Base-by-base conservation (phyloP, 2,888 invertebrate genomes). In the Leptogaster cylindrica region DNA sequence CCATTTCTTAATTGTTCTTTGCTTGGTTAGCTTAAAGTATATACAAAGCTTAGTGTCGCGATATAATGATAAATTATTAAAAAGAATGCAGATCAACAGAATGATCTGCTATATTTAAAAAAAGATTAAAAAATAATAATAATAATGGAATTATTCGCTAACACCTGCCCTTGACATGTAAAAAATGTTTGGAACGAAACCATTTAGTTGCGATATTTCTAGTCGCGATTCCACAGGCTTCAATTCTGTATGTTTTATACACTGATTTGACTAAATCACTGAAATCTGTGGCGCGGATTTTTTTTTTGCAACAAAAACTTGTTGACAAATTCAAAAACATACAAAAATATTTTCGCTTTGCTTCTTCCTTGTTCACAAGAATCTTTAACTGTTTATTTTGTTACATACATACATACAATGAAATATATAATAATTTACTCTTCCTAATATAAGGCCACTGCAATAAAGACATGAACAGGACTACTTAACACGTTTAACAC, bases 381-480 rank as follows among this genome's bases (percentile, higher is more conserved):
- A n/a, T 33, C 3, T 20, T 36, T 36, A 36, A 7, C 4, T 10
- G 10, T 36, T 36, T 10, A 8, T 28, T 28, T 31, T 31, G 10
- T 52, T 31, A 31, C 5, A 33, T 31, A 52, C 18, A 52, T 52
- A 33, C 46, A 10, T 46, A 2, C 25, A 46, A 5, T 20, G 20
- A 25, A 46, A 46, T 46, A 46, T 46, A 46, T 52, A 44, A 44
- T 44, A 52, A 52, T 52, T 52, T 52, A 52, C 52, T 52, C 33
- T 52, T 52, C 52, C 33, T 33, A 52, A 52, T 52, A 52, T 52
- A 52, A 52, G 52, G 52, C 52, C 52, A 31, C 52, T 18, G 52
- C 31, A 52, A 52, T 52, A 52, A 52, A 33, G 10, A 52, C 33
- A n/a, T 16, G 33, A 52, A 33, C 33, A 52, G 33, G 28, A 52